phyloP scores from a whole-genome alignment of 2,797 vertebrate genomes.

The Spatula clypeata region DNA sequence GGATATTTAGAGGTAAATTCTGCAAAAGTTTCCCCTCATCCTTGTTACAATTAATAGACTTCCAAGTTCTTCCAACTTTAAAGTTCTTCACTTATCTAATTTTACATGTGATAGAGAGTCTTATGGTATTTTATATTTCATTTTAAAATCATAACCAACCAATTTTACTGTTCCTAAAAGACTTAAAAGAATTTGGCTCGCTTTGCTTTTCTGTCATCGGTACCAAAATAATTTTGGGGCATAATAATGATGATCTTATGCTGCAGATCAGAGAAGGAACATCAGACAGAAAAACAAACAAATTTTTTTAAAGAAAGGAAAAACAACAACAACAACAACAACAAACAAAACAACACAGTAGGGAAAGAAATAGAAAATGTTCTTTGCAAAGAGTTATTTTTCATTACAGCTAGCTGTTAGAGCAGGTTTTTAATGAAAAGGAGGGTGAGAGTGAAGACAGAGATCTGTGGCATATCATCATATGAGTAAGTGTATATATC shows the following conservation, averaged over 20 bases:
- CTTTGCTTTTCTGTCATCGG: neutral
- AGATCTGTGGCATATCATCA: neutral
- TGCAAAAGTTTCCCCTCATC: neutral
- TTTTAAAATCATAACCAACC: neutral
- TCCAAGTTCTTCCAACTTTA: neutral
- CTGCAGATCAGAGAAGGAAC: neutral
- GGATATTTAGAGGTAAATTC: neutral
- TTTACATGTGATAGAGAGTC: neutral
- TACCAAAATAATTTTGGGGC: neutral
- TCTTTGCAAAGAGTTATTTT: neutral
- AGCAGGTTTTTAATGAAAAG: constrained; percentile 19
- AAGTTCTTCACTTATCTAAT: neutral
- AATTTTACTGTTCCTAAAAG: neutral
- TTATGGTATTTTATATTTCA: neutral
- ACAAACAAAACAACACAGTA: neutral
- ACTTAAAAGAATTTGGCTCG: neutral
- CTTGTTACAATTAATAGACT: neutral
- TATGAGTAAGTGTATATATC: neutral
- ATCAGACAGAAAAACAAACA: neutral
- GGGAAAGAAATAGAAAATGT: neutral
- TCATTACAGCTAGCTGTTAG: neutral
- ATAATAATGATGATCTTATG: neutral
- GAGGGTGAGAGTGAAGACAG: neutral
- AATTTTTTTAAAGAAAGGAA: no score
- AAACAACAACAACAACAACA: neutral